These are phyloP conservation scores for Cromileptes altivelis DNA, from an alignment of 2,113 vertebrate genomes.

Conservation along the genomic window DNA sequence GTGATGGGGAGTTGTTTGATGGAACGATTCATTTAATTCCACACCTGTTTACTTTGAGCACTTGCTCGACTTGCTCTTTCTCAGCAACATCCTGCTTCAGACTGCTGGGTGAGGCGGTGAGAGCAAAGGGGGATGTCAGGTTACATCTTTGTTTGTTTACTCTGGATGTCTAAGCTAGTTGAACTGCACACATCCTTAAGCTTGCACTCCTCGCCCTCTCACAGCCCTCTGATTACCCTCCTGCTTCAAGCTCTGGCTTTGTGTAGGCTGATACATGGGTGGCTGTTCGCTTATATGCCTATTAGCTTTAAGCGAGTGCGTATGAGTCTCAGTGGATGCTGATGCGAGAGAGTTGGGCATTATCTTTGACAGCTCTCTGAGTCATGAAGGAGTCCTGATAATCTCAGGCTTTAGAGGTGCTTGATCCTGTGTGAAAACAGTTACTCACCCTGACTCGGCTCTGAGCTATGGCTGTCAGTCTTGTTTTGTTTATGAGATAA, in stretches of 20 bases:
- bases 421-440: slow-evolving; percentile 36
- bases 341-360: slow-evolving; percentile 43
- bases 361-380: slow-evolving; percentile 53
- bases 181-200: slow-evolving; percentile 41
- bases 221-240: slow-evolving; percentile 32
- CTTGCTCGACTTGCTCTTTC: background rate
- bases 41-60: slow-evolving; percentile 5
- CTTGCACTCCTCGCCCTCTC: slow-evolving; percentile 24
- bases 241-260: slow-evolving; percentile 39
- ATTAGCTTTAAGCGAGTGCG: slow-evolving; percentile 27
- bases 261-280: slow-evolving; percentile 5
- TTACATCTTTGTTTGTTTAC: slow-evolving; percentile 55
- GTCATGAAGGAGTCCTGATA: slow-evolving; percentile 40
- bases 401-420: slow-evolving; percentile 24
- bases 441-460: slow-evolving; percentile 21
- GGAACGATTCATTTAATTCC: background rate
- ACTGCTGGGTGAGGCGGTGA: background rate
- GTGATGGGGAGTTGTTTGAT: background rate
- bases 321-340: slow-evolving; percentile 31
- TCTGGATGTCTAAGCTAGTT: slow-evolving; percentile 24
- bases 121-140: slow-evolving; percentile 17
- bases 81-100: background rate
- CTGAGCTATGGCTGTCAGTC: background rate
- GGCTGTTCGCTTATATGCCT: slow-evolving; percentile 30
- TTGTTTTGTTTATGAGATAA: slow-evolving; percentile 8